Conservation (phyloP, 2,797 vertebrate species). For the Vultur gryphus region DNA sequence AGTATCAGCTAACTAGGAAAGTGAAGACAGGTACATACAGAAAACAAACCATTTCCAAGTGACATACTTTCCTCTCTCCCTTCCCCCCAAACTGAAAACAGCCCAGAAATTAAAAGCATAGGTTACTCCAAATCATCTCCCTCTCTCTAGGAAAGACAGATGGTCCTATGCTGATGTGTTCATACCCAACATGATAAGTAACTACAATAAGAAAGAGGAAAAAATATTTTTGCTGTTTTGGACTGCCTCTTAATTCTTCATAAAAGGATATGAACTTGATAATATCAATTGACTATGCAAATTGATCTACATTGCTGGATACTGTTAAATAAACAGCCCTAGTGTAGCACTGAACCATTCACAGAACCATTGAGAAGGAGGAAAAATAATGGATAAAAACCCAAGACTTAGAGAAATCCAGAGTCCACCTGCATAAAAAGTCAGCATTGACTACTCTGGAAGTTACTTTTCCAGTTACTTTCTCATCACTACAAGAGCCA, state of each 20-base stretch:
- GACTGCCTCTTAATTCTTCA: background rate
- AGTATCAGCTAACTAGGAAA: background rate
- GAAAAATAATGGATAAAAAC: background rate
- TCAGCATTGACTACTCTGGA: background rate
- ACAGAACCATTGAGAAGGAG: background rate
- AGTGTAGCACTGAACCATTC: background rate
- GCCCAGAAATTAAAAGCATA: background rate
- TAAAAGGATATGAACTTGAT: background rate
- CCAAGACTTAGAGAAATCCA: background rate
- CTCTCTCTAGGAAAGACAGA: background rate
- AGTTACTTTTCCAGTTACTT: background rate
- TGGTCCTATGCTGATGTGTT: background rate
- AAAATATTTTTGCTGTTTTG: background rate
- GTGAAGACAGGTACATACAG: background rate
- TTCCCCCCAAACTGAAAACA: background rate
- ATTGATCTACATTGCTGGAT: background rate
- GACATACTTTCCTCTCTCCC: background rate
- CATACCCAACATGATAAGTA: background rate
- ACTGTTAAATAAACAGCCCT: background rate
- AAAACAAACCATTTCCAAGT: background rate
- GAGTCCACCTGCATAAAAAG: background rate
- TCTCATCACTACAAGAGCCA: background rate
- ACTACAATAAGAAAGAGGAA: background rate
- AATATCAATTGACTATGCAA: background rate
- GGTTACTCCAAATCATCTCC: background rate